Evolutionary conservation across 2,888 invertebrate species (phyloP), one percentile per base, ranked within the genome.

Genomic region (Hirtodrosophila cameraria): DNA sequence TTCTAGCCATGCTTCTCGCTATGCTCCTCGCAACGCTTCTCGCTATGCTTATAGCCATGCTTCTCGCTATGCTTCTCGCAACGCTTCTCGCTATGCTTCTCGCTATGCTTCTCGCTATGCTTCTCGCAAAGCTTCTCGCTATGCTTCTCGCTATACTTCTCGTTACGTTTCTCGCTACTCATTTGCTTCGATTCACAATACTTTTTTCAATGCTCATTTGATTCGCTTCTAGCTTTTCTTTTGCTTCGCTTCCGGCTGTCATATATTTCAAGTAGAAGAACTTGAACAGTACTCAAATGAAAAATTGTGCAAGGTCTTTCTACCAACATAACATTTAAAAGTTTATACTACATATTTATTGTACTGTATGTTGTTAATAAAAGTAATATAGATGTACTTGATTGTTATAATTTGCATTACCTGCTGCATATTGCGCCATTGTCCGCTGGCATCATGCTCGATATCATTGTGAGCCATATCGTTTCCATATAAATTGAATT

Each of bases 371-470:
- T 8, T 2, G 3, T 15, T n/a, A 2, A 16, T 23, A 23, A 11
- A 25, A 20, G 11, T 1, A 18, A 42, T 42, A 20, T n/a, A 11
- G 11, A 8, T 41, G 38, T 3, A 38, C 16, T 31, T 39, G n/a
- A n/a, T n/a, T 16, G 38, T n/a, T 3, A 16, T 38, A 50, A 36
- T 42, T 30, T 7, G 6, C 64, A 75, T 83, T 89, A 94, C 94
- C 92, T 94, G 93, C 75, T 94, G 93, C 68, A 93, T 92, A 70
- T 93, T 92, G 71, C 93, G 93, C 94, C 94, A 94, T 64, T 92
- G 92, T 38, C 92, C 91, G 11, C 92, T 91, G 7, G 92, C 90
- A 70, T 93, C 93, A 59, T 89, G 88, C 33, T 93, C 93, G 52
- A 94, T 92, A 15, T 92, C 92, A 84, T 94, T 94, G 73, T 93